Base-by-base conservation (phyloP, 1,140 invertebrate genomes). In the Hyphantria cunea region DNA sequence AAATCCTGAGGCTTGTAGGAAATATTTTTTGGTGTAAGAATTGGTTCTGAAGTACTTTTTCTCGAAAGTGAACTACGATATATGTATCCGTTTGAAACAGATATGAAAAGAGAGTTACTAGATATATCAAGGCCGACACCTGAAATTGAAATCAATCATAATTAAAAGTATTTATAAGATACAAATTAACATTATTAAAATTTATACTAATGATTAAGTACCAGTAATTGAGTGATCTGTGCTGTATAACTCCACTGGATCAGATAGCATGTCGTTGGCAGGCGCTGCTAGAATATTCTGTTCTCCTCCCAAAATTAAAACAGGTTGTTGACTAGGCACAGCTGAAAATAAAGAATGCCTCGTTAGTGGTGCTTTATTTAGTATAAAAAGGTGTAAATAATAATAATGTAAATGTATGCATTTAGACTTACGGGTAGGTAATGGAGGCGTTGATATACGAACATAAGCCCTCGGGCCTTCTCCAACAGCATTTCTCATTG, bases 401-500 rank as follows among this genome's bases (percentile, higher is more conserved):
- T 25, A 25, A 25, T 3, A 25, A 25, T n/a, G n/a, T n/a, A n/a
- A n/a, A n/a, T n/a, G n/a, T n/a, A n/a, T n/a, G n/a, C n/a, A n/a
- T n/a, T n/a, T 12, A 3, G 11, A 82, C 81, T 82, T 92, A 95
- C 95, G 93, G 80, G 92, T 92, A 39, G 93, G 92, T 80, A 93
- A 89, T 10, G 92, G 88, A 0, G 94, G 93, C 0, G 96, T 97
- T 3, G 92, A 92, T 9, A 96, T 93, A 34, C 91, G 86, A 5
- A 92, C 92, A 3, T 87, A 90, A 2, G 93, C 93, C 1, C 93
- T 80, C 0, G 96, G 96, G 13, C 97, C 97, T 76, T 96, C 94
- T 0, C 97, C 97, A 15, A 94, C 93, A 0, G 92, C 91, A 82
- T 98, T 98, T 70, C 95, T 92, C 92, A 97, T 97, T 0, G 94